Conservation (phyloP, 1,140 invertebrate species). For the Phortica variegata region DNA sequence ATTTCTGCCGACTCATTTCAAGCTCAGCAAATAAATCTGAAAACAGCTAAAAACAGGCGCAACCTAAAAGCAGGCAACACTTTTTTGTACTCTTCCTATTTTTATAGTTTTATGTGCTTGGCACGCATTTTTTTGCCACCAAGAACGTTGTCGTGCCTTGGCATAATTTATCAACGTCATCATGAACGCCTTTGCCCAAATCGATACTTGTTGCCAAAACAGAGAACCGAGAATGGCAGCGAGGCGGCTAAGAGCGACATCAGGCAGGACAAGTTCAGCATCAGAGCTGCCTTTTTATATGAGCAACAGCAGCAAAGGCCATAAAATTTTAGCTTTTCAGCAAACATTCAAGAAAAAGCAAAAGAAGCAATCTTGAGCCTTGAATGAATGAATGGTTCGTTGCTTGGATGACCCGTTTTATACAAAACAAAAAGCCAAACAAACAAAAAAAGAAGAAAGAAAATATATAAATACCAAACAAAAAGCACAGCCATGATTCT, state of each 20-base stretch:
- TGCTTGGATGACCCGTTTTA: too few relatives aligned
- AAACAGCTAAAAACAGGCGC: too few relatives aligned
- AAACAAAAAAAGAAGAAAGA: too few relatives aligned
- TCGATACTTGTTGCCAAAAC: slow-evolving; percentile 3
- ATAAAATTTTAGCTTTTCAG: slow-evolving; percentile 54
- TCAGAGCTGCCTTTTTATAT: not conserved
- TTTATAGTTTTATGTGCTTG: too few relatives aligned
- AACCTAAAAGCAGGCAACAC: too few relatives aligned
- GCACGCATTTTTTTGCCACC: too few relatives aligned
- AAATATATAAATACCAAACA: slow-evolving; percentile 27
- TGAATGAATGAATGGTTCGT: too few relatives aligned
- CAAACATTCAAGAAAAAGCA: slow-evolving; percentile 46
- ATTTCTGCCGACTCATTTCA: too few relatives aligned
- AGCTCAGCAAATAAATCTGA: too few relatives aligned
- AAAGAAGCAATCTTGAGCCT: slow-evolving; percentile 24
- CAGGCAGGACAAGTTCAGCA: not conserved
- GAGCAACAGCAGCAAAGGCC: slow-evolving; percentile 26
- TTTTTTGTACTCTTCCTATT: too few relatives aligned
- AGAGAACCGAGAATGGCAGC: not conserved
- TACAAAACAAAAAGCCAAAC: too few relatives aligned
- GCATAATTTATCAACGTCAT: slow-evolving; percentile 51
- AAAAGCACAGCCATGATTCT: slow-evolving; percentile 17
- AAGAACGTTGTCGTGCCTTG: too few relatives aligned
- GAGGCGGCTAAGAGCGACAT: not conserved
- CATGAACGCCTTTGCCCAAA: slow-evolving; percentile 15